Percentiles rank a stretch among this genome's conserved stretches.
Conservation (phyloP, 1,140 invertebrate genomes). For the Laodelphax striatellus region DNA sequence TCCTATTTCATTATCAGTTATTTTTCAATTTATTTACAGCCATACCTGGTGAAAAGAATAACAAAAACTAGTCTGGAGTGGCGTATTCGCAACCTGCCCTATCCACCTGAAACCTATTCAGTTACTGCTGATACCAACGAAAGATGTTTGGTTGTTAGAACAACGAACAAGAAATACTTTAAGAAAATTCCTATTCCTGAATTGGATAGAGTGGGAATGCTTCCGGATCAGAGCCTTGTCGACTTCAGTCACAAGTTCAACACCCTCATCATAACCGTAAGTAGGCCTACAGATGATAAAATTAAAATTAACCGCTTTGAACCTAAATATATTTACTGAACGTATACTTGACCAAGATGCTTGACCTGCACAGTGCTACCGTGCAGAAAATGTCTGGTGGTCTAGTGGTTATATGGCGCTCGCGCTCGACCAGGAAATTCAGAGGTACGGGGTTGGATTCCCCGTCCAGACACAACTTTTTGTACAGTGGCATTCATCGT, state of each 20-base stretch:
- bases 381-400: too few relatives aligned
- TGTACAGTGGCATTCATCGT: too few relatives aligned
- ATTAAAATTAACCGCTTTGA: too few relatives aligned
- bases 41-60: constrained; percentile 50
- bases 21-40: constrained; percentile 36
- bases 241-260: constrained; percentile 56
- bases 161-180: constrained; percentile 69
- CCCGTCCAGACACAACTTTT: too few relatives aligned
- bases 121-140: constrained; percentile 48
- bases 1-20: too few relatives aligned
- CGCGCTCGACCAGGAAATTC: too few relatives aligned
- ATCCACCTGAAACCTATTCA: constrained; percentile 54
- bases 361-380: too few relatives aligned
- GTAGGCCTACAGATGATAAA: constrained; percentile 27
- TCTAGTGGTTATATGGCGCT: too few relatives aligned
- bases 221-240: constrained; percentile 47
- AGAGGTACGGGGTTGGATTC: too few relatives aligned
- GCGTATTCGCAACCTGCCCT: constrained; percentile 66
- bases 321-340: too few relatives aligned
- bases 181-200: constrained; percentile 62
- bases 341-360: too few relatives aligned
- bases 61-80: constrained; percentile 65
- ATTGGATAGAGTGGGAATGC: constrained; percentile 48
- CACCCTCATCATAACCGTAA: constrained; percentile 64
- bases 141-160: constrained; percentile 51